Evolutionary conservation across 1,140 invertebrate genomes (phyloP), one percentile per base, ranked within the genome.

Genomic region (Drosophila bifasciata): DNA sequence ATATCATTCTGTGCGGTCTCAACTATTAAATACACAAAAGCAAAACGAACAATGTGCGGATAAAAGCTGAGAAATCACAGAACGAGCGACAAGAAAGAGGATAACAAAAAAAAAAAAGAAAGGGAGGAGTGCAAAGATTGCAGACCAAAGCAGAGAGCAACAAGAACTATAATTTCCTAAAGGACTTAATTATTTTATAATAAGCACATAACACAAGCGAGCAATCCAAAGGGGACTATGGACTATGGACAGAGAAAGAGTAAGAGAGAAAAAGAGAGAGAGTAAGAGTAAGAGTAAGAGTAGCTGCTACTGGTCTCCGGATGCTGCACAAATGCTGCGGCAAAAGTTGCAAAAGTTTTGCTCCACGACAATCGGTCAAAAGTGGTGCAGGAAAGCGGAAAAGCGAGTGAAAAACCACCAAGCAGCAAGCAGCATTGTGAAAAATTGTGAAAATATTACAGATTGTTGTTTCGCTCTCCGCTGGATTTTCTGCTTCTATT

Each of bases 121-220:
- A n/a, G n/a, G n/a, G n/a, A n/a, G 49, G 9, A 1, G 16, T 23
- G 43, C 57, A 63, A 60, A 74, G 73, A 80, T 73, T 80, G 67
- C 67, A 66, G 23, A 36, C 28, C 16, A 5, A 60, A 45, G 39
- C 56, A 55, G 59, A 36, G 72, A 36, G 72, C 68, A 81, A 75
- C 68, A 86, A 85, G 53, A 85, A 85, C 77, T 71, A 85, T 81
- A 81, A 85, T 85, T 81, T 85, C 81, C 81, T 85, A 85, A 85
- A 85, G 81, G 81, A 85, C 81, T 85, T 85, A 85, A 85, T 85
- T 85, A 85, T 85, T 85, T 85, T 85, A 85, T 86, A 85, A 85
- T 85, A 81, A 85, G 81, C 77, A 80, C 81, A 81, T 81, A 85
- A 80, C 68, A 85, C 83, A 74, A 56, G 58, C 32, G 32, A 36